A percentile compares a stretch with the other conserved stretches of the same genome.
Conservation (phyloP, 2,113 vertebrate genomes). For the Calidris pygmaea region DNA sequence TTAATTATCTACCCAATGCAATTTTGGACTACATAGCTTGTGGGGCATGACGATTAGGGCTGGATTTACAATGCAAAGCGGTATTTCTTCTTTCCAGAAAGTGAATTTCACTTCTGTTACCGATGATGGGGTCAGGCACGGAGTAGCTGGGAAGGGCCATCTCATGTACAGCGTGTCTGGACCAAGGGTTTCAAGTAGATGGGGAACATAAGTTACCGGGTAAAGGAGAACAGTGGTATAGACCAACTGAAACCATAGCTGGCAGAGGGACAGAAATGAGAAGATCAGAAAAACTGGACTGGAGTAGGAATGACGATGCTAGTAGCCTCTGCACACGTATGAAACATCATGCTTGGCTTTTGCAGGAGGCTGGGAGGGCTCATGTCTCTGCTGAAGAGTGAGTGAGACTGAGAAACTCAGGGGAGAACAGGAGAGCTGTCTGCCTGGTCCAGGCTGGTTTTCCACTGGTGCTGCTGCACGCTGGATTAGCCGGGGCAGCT, state of each 20-base stretch:
- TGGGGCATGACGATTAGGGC: neutral
- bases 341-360: neutral
- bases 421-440: neutral
- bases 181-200: neutral
- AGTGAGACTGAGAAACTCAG: neutral
- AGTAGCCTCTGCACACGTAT: neutral
- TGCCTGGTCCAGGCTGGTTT: neutral
- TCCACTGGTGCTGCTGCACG: neutral
- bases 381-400: neutral
- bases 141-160: neutral
- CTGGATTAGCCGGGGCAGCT: neutral
- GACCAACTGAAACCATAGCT: neutral
- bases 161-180: rapidly evolving
- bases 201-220: neutral
- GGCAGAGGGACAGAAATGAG: neutral
- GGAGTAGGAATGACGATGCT: neutral
- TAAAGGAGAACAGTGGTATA: neutral
- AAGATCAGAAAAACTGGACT: neutral
- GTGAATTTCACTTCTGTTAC: neutral
- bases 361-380: neutral
- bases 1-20: neutral
- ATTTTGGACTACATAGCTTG: neutral
- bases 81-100: neutral
- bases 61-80: neutral
- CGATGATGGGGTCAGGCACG: neutral